Conservation (phyloP, 2,113 vertebrate species). For the Datnioides undecimradiatus region DNA sequence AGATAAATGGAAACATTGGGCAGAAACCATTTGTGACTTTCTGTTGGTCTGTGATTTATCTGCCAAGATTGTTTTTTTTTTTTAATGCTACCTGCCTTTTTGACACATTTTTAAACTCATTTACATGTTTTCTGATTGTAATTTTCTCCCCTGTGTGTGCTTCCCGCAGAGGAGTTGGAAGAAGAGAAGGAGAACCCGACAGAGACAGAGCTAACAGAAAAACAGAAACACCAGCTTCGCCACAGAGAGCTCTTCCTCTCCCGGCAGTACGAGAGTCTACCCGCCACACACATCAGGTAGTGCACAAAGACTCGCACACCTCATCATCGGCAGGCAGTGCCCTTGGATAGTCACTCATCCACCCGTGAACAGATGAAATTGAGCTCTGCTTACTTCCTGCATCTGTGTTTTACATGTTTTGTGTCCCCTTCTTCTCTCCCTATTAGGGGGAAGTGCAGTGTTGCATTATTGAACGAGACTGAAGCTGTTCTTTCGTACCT, state of each 20-base stretch:
- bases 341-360: constrained; percentile 49
- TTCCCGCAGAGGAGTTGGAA: constrained; percentile 93
- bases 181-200: constrained; percentile 93
- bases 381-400: constrained; percentile 54
- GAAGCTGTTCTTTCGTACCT: constrained; percentile 95
- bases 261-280: constrained; percentile 95
- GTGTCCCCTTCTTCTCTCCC: constrained; percentile 33
- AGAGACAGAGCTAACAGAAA: constrained; percentile 94
- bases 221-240: constrained; percentile 97
- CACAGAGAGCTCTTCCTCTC: constrained; percentile 98
- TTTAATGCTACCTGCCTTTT: not conserved
- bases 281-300: constrained; percentile 96
- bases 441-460: constrained; percentile 95
- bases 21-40: constrained; percentile 10
- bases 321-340: constrained; percentile 40
- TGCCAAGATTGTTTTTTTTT: not conserved
- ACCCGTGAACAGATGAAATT: constrained; percentile 23
- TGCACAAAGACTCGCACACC: not conserved
- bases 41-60: not conserved
- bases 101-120: not conserved
- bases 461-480: constrained; percentile 96
- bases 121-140: not conserved
- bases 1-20: not conserved
- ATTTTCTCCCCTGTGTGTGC: constrained; percentile 14
- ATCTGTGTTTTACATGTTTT: constrained; percentile 40